Percentiles rank a stretch among this genome's conserved stretches.
Evolutionary conservation across 2,888 invertebrate species (phyloP).

Genomic region (Callyntrura guangdongensis): DNA sequence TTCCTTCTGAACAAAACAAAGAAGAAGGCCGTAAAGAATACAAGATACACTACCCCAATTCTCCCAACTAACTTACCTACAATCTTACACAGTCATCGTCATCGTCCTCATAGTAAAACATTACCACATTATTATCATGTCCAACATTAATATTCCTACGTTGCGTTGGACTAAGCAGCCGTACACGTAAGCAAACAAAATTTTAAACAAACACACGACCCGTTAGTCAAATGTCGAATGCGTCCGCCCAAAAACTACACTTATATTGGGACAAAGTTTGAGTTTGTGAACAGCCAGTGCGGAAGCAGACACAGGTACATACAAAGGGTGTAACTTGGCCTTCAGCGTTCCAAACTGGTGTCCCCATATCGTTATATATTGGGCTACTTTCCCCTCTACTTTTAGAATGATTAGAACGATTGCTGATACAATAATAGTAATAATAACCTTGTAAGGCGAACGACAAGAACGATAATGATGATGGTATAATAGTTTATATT

Average conservation of each 20-base stretch:
- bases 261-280: not conserved
- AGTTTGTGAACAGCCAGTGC: not conserved
- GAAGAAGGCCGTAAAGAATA: too few relatives aligned
- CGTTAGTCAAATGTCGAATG: not conserved
- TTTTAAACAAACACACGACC: not conserved
- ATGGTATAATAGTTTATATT: conserved; percentile 16
- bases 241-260: not conserved
- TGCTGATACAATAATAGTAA: conserved; percentile 17
- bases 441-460: not conserved
- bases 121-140: too few relatives aligned
- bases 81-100: too few relatives aligned
- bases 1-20: too few relatives aligned
- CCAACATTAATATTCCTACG: too few relatives aligned
- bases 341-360: not conserved
- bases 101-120: too few relatives aligned
- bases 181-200: not conserved
- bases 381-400: not conserved
- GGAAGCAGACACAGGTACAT: not conserved
- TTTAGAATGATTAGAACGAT: conserved; percentile 15
- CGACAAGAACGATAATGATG: not conserved
- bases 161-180: not conserved
- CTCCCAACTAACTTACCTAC: too few relatives aligned
- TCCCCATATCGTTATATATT: too few relatives aligned
- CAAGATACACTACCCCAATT: too few relatives aligned
- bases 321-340: not conserved